phyloP scores from a whole-genome alignment of 2,888 invertebrate species.

The Nematopogon swammerdamellus region DNA sequence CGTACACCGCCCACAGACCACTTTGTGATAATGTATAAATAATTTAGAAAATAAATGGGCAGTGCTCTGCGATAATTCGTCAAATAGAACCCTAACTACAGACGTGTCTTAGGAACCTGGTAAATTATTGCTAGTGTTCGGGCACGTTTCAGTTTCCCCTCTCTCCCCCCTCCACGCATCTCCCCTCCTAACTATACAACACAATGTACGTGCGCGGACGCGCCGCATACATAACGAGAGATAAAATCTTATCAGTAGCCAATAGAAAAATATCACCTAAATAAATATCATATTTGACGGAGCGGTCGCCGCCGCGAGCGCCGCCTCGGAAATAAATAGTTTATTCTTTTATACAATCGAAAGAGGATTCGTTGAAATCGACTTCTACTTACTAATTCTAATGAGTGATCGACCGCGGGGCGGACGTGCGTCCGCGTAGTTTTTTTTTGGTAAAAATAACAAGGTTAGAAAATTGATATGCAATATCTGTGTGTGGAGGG shows the following conservation, averaged over 20 bases:
- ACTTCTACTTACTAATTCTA: slow-evolving; percentile 1
- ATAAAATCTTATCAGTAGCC: slow-evolving; percentile 53
- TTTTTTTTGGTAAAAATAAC: slow-evolving; percentile 47
- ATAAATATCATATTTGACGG: slow-evolving; percentile 46
- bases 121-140: slow-evolving; percentile 50
- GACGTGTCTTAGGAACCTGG: slow-evolving; percentile 56
- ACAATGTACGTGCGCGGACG: slow-evolving; percentile 19
- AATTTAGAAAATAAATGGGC: slow-evolving; percentile 43
- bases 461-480: slow-evolving; percentile 44
- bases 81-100: slow-evolving; percentile 54
- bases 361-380: slow-evolving; percentile 5
- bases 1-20: slow-evolving; percentile 60
- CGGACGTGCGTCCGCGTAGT: slow-evolving; percentile 18
- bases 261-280: slow-evolving; percentile 58
- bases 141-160: slow-evolving; percentile 26
- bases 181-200: slow-evolving; percentile 21
- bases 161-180: slow-evolving; percentile 16
- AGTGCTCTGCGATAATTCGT: slow-evolving; percentile 53
- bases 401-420: slow-evolving; percentile 4
- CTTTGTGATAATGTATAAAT: slow-evolving; percentile 33
- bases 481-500: slow-evolving; percentile 16
- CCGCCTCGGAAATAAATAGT: slow-evolving; percentile 19
- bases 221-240: slow-evolving; percentile 39
- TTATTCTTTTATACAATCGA: slow-evolving; percentile 13
- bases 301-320: slow-evolving; percentile 18